Conservation (phyloP, 2,113 vertebrate species). For the Polypterus bichir region DNA sequence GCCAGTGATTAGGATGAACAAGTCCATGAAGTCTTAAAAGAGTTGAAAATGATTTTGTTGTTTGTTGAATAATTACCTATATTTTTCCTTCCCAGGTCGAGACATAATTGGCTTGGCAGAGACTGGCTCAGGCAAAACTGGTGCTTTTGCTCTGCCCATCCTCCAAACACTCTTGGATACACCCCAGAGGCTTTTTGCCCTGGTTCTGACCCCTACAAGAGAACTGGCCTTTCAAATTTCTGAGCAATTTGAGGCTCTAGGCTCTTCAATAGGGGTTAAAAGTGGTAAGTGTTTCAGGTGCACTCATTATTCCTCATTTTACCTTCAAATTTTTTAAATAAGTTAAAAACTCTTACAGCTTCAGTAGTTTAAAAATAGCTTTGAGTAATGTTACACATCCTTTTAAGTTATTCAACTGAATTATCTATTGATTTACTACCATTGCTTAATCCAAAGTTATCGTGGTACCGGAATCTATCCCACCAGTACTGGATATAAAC, state of each 20-base stretch:
- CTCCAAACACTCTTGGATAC: constrained; percentile 76
- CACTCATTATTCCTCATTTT: too few relatives aligned
- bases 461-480: too few relatives aligned
- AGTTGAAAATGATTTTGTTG: background rate
- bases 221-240: constrained; percentile 94
- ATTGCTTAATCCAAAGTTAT: too few relatives aligned
- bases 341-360: too few relatives aligned
- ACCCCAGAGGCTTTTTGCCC: constrained; percentile 78
- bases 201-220: constrained; percentile 87
- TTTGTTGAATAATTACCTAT: constrained; percentile 5
- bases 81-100: constrained; percentile 37
- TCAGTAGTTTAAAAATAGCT: too few relatives aligned
- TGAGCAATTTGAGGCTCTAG: constrained; percentile 93
- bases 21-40: background rate
- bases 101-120: constrained; percentile 92
- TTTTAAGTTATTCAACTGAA: too few relatives aligned
- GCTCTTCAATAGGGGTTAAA: constrained; percentile 88
- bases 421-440: too few relatives aligned
- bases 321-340: too few relatives aligned
- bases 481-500: too few relatives aligned
- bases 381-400: too few relatives aligned
- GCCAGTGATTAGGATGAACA: background rate
- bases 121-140: constrained; percentile 94
- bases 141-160: constrained; percentile 87
- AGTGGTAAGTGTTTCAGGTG: constrained; percentile 47